Evolutionary conservation across 2,888 invertebrate genomes (phyloP).

Genomic region (Octonoba sinensis): DNA sequence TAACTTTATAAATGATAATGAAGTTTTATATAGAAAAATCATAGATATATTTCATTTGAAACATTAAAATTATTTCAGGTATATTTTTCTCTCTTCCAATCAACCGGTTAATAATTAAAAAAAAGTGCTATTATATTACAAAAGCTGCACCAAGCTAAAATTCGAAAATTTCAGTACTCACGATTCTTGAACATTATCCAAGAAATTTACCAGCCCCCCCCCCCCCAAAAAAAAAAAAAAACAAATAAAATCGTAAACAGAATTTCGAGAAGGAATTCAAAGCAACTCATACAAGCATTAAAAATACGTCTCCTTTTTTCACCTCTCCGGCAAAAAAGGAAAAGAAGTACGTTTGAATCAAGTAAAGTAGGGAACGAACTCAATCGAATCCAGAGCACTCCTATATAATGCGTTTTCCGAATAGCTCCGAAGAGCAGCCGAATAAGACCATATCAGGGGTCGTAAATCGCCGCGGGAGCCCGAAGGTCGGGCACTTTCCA

Average conservation of each 20-base stretch:
- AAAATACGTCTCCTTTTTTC: constrained; percentile 29
- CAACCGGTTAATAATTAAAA: too few species aligned
- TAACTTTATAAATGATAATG: too few species aligned
- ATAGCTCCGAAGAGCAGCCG: constrained; percentile 26
- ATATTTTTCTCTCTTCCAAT: too few species aligned
- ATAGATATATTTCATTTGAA: too few species aligned
- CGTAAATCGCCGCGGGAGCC: constrained; percentile 57
- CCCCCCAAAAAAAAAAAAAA: too few species aligned
- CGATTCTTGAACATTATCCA: too few species aligned
- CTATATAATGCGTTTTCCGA: constrained; percentile 41
- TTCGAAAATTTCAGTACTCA: too few species aligned
- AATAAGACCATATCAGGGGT: constrained; percentile 42
- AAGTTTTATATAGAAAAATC: too few species aligned
- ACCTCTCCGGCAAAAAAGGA: background rate
- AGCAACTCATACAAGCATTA: constrained; percentile 47
- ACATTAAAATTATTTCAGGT: too few species aligned
- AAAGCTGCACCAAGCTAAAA: too few species aligned
- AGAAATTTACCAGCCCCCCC: too few species aligned
- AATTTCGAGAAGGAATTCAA: constrained; percentile 21
- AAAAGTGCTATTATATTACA: too few species aligned
- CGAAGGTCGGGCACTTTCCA: constrained; percentile 37
- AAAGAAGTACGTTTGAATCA: constrained; percentile 28
- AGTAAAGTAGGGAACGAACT: constrained; percentile 44
- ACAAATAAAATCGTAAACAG: constrained; percentile 32
- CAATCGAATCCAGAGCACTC: constrained; percentile 41